Base-by-base conservation (phyloP, 2,113 vertebrate species). In the Varanus komodoensis region DNA sequence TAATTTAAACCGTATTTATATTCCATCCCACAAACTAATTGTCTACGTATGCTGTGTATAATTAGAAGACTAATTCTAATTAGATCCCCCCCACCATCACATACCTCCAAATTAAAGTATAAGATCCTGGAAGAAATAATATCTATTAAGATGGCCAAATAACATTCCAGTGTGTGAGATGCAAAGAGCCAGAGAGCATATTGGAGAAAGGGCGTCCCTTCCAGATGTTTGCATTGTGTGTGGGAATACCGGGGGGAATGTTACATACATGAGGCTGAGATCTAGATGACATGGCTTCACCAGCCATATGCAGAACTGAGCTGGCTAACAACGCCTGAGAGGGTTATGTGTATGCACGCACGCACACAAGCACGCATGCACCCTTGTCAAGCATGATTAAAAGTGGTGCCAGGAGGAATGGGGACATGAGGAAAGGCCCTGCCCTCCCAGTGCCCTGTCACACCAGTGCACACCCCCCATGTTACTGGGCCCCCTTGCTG, bases 11-110 rank as follows among this genome's bases (percentile, higher is more conserved):
- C 81, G 21, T 23, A n/a, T 89, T 92, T 93, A 69, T 90, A 50
- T 95, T 95, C 87, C 17, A 89, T 89, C 34, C 4, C 11, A 79
- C 82, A 94, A 86, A 9, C 32, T 93, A 54, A 11, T 87, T 92
- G 50, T 87, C 86, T 94, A 54, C 78, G 89, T 57, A 27, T 88
- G 9, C 23, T 25, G 69, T 89, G 50, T 52, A 44, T 50, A 89
- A 89, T 84, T 12, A 81, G 79, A 86, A 88, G 54, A 90, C 38
- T 44, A 44, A 44, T 44, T 44, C 38, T 44, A 44, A 44, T 44
- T 44, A 3, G 1, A 64, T 44, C 21, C 38, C 87, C 21, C 61
- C 89, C 11, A 54, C 54, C 54, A 54, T 44, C 38, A 44, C 38
- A 44, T 44, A 34, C 21, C 12, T 27, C 34, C 3, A 82, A 92